Evolutionary conservation across 2,888 invertebrate genomes (phyloP).

Genomic region (Diaperis boleti): DNA sequence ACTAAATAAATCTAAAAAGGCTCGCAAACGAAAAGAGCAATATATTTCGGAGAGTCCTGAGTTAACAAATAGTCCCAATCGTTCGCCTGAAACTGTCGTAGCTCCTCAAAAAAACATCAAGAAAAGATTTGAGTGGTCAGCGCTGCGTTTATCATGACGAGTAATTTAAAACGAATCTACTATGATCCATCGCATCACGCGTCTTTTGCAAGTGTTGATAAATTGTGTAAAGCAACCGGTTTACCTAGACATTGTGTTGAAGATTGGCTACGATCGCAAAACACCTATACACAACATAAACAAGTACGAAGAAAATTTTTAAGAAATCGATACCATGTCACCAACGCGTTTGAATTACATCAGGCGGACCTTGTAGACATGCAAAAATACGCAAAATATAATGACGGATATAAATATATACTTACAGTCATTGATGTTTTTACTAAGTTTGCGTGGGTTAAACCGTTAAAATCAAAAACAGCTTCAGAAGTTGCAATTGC

Average conservation of each 20-base stretch:
- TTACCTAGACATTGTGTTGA: constrained; percentile 47
- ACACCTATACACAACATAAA: constrained; percentile 34
- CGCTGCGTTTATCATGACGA: not conserved
- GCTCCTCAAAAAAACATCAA: not conserved
- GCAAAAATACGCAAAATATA: constrained; percentile 50
- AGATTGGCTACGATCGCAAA: constrained; percentile 41
- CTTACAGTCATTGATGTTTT: constrained; percentile 54
- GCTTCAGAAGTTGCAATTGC: constrained; percentile 48
- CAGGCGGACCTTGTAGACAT: constrained; percentile 48
- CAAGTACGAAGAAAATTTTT: constrained; percentile 14
- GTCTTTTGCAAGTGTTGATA: constrained; percentile 31
- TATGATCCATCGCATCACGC: constrained; percentile 37
- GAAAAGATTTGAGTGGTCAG: not conserved
- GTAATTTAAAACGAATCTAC: constrained; percentile 16
- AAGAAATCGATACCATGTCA: constrained; percentile 11
- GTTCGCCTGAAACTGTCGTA: not conserved
- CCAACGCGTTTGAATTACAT: not conserved
- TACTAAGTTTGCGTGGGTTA: constrained; percentile 57
- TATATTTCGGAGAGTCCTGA: no score
- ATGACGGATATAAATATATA: constrained; percentile 18
- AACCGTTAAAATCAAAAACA: constrained; percentile 52
- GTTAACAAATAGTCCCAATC: no score
- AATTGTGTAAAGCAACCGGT: not conserved
- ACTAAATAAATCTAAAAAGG: constrained; percentile 8
- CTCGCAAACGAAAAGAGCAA: no score